Evolutionary conservation across 2,888 invertebrate genomes (phyloP).

Genomic region (Gymnocheta viridis): DNA sequence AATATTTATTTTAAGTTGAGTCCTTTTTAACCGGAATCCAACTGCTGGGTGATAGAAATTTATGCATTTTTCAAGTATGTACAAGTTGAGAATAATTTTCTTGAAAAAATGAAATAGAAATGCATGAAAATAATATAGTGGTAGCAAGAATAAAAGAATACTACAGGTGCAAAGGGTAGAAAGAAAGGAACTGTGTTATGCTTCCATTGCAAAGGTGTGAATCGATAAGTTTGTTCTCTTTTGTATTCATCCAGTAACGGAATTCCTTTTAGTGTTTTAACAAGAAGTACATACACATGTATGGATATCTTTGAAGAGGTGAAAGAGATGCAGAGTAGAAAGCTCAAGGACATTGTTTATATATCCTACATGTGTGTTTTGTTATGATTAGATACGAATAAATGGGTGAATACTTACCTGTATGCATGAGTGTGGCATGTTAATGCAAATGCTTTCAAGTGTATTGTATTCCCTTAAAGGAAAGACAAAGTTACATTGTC

Average conservation of each 20-base stretch:
- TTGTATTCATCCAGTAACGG: constrained; percentile 60
- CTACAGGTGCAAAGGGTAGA: constrained; percentile 35
- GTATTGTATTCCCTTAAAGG: constrained; percentile 48
- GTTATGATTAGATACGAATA: constrained; percentile 55
- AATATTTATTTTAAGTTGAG: background rate
- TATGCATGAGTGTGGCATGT: constrained; percentile 23
- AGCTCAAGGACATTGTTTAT: constrained; percentile 62
- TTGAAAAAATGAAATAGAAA: background rate
- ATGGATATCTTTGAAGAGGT: background rate
- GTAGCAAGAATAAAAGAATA: constrained; percentile 25
- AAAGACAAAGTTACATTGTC: constrained; percentile 52
- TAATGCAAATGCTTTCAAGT: constrained; percentile 45
- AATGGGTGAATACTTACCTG: constrained; percentile 10
- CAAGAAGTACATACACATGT: background rate
- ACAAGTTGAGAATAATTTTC: constrained; percentile 44
- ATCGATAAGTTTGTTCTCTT: constrained; percentile 64
- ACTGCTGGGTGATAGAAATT: constrained; percentile 24
- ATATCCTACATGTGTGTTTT: constrained; percentile 47
- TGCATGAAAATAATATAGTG: constrained; percentile 38
- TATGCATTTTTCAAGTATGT: constrained; percentile 49
- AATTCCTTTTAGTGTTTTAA: constrained; percentile 57
- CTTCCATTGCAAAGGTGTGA: constrained; percentile 58
- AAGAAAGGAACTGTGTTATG: constrained; percentile 6
- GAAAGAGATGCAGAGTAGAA: background rate
- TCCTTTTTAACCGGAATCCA: background rate